Evolutionary conservation across 2,888 invertebrate species (phyloP).

Genomic region (Craniophora ligustri): DNA sequence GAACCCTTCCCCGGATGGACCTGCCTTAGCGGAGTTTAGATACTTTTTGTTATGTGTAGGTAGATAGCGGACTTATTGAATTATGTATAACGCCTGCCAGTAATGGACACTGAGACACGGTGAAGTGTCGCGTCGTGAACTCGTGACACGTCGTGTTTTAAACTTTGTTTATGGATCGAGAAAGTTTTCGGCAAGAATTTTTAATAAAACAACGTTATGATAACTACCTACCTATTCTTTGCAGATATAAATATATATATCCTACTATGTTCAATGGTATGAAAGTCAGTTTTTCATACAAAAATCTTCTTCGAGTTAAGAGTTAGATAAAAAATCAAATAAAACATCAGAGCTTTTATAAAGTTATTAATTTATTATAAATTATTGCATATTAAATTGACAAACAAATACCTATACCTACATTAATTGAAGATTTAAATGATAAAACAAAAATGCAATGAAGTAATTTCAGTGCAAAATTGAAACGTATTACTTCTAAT

Average conservation of each 20-base stretch:
- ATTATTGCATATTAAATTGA: no score
- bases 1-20: conserved; percentile 74
- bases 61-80: conserved; percentile 45
- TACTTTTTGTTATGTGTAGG: conserved; percentile 48
- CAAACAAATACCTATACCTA: no score
- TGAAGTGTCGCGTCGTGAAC: no score
- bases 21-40: conserved; percentile 46
- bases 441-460: no score
- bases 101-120: conserved; percentile 51
- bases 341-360: no score
- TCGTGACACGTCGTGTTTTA: conserved; percentile 24
- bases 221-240: background rate
- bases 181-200: conserved; percentile 9
- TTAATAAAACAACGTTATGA: background rate
- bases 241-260: no score
- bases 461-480: no score
- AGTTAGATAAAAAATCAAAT: no score
- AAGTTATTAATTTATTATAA: no score
- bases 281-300: background rate
- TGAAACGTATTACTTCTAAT: no score
- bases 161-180: conserved; percentile 35
- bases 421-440: no score
- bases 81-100: conserved; percentile 49
- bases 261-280: background rate
- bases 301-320: background rate